These are phyloP conservation scores for Lithophane socia DNA, from an alignment of 2,888 invertebrate genomes.

Conservation along the genomic window DNA sequence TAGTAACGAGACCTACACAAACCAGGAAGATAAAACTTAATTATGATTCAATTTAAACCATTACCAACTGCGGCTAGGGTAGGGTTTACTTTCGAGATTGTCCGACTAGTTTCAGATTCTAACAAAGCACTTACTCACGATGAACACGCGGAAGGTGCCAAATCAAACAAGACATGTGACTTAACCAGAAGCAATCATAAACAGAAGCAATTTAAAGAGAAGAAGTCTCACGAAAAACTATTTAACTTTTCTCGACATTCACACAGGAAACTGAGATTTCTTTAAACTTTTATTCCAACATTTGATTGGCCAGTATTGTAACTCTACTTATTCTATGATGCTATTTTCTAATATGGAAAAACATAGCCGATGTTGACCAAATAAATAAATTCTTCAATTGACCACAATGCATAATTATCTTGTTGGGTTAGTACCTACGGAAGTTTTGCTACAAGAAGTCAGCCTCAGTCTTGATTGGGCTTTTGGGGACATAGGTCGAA, in stretches of 20 bases:
- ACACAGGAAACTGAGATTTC: neutral
- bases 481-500: neutral
- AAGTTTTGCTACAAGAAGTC: slow-evolving; percentile 21
- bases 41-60: neutral
- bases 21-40: neutral
- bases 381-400: neutral
- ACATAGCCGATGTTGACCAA: too few species aligned
- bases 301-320: neutral
- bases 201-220: neutral
- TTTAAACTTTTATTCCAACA: slow-evolving; percentile 2
- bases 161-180: neutral
- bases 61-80: neutral
- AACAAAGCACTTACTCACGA: neutral
- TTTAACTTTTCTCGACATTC: neutral
- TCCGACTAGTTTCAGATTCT: neutral
- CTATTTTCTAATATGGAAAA: neutral
- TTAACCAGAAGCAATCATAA: neutral
- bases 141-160: neutral
- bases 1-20: neutral
- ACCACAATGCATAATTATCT: neutral
- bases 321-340: neutral
- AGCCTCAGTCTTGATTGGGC: slow-evolving; percentile 27
- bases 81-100: neutral
- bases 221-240: neutral
- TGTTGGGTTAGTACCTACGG: neutral